Conservation (phyloP, 2,797 vertebrate species). For the Muscicapa striata region DNA sequence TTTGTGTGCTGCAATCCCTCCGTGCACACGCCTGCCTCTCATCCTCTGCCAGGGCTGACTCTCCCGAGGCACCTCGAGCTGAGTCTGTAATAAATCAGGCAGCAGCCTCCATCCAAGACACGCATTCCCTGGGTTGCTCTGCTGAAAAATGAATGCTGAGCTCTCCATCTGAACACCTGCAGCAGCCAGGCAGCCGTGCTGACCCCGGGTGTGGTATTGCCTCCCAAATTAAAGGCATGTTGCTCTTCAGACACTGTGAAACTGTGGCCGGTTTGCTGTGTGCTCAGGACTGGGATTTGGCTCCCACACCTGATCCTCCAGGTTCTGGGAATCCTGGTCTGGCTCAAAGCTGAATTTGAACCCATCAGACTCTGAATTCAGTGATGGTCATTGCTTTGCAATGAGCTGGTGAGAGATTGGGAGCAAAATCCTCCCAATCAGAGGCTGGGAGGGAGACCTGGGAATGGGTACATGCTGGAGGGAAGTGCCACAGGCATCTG, state of each 20-base stretch:
- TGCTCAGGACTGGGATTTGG: not conserved
- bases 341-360: not conserved
- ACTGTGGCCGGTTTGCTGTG: not conserved
- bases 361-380: not conserved
- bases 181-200: not conserved
- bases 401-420: not conserved
- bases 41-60: slow-evolving; percentile 46
- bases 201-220: accelerated
- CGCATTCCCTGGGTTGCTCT: not conserved
- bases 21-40: not conserved
- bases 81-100: slow-evolving; percentile 42
- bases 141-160: not conserved
- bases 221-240: not conserved
- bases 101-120: slow-evolving; percentile 48
- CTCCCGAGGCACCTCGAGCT: slow-evolving; percentile 20
- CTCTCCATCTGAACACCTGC: slow-evolving; percentile 43
- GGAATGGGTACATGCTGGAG: not conserved
- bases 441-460: not conserved
- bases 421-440: accelerated
- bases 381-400: not conserved
- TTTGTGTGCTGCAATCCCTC: slow-evolving; percentile 4
- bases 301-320: not conserved
- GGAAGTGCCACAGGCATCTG: not conserved
- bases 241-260: not conserved
- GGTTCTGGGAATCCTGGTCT: not conserved